Conservation (phyloP, 2,113 vertebrate genomes). For the Catharus minimus region DNA sequence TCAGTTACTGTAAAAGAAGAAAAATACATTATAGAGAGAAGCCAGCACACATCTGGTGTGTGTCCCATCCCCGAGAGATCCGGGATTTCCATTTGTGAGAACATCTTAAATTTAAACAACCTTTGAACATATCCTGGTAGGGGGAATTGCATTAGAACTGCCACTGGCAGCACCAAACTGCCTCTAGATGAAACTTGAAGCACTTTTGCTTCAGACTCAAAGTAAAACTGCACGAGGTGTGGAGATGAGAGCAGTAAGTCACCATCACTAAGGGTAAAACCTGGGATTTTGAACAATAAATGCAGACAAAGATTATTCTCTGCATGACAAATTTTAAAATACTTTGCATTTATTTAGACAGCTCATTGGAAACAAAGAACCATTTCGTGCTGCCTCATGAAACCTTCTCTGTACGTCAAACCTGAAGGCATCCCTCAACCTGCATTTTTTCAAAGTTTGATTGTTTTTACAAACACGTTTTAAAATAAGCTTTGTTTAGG, state of each 20-base stretch:
- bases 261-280: background rate
- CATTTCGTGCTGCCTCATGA: background rate
- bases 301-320: background rate
- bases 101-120: background rate
- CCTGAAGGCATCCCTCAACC: background rate
- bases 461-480: background rate
- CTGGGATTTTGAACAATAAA: background rate
- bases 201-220: background rate
- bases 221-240: background rate
- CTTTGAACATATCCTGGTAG: background rate
- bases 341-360: background rate
- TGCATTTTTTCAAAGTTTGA: background rate
- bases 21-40: background rate
- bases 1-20: background rate
- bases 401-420: background rate
- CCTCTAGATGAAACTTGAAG: background rate
- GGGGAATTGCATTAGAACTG: background rate
- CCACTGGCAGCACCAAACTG: background rate
- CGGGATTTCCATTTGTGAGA: background rate
- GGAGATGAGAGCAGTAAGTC: background rate
- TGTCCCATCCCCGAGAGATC: background rate
- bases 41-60: accelerated
- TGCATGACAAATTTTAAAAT: background rate
- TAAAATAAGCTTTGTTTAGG: background rate
- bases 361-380: background rate